phyloP scores from a whole-genome alignment of 2,888 invertebrate genomes.

The Phania funesta region DNA sequence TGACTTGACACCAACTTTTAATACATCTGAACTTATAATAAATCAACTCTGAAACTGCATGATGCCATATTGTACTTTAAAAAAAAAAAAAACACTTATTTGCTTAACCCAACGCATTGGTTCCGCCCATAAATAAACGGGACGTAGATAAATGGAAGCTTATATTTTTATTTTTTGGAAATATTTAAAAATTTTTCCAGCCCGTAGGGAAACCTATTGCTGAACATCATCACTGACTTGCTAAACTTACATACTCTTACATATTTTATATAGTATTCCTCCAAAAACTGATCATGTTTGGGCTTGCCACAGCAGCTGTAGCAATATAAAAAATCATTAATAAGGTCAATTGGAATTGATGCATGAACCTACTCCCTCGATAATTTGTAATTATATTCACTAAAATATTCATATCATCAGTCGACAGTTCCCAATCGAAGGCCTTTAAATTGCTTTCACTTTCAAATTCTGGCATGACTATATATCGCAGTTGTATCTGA shows the following conservation, averaged over 20 bases:
- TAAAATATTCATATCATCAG: slow-evolving; percentile 70
- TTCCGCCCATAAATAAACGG: too few species aligned
- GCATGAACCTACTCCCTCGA: slow-evolving; percentile 68
- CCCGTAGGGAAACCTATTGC: too few species aligned
- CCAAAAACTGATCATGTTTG: slow-evolving; percentile 25
- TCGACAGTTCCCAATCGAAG: slow-evolving; percentile 70
- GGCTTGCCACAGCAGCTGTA: slow-evolving; percentile 11
- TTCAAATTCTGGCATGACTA: slow-evolving; percentile 79
- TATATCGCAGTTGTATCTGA: slow-evolving; percentile 85
- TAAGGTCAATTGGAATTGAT: neutral
- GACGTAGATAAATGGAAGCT: too few species aligned
- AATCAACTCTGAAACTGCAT: too few species aligned
- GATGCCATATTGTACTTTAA: too few species aligned
- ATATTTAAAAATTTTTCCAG: too few species aligned
- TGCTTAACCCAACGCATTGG: too few species aligned
- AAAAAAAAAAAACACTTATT: too few species aligned
- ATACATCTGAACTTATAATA: too few species aligned
- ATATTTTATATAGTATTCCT: neutral
- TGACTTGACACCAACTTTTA: too few species aligned
- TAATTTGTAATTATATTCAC: slow-evolving; percentile 72
- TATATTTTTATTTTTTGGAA: too few species aligned
- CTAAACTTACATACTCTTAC: neutral
- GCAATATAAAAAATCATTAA: neutral
- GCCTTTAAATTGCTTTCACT: slow-evolving; percentile 72
- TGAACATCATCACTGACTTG: too few species aligned